Percentiles rank a stretch among this genome's conserved stretches.
Conservation (phyloP, 2,888 invertebrate genomes). For the Stegana nigrithorax region DNA sequence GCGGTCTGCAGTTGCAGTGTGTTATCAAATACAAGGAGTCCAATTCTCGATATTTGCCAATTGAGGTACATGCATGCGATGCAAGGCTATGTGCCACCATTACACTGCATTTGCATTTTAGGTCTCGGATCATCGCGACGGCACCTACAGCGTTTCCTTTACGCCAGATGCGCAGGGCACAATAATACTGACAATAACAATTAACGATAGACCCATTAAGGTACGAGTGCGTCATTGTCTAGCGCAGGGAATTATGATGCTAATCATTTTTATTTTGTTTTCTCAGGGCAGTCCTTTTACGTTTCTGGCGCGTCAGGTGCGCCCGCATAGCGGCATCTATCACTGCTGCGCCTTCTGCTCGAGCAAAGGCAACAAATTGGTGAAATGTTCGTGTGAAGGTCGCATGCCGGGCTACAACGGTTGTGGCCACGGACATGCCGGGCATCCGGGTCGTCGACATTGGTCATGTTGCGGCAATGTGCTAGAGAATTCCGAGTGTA, state of each 20-base stretch:
- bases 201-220: conserved; percentile 77
- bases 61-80: conserved; percentile 71
- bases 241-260: too few species aligned
- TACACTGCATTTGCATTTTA: conserved; percentile 56
- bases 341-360: conserved; percentile 88
- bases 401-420: conserved; percentile 82
- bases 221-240: too few species aligned
- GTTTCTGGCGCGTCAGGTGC: conserved; percentile 74
- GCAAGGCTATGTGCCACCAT: too few species aligned
- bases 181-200: conserved; percentile 73
- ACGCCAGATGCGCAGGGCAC: conserved; percentile 76
- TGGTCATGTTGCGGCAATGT: conserved; percentile 86
- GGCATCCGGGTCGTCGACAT: conserved; percentile 83
- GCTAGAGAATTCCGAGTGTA: conserved; percentile 74
- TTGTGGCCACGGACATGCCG: conserved; percentile 84
- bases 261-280: too few species aligned
- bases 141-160: conserved; percentile 74
- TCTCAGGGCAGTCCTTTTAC: conserved; percentile 77
- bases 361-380: conserved; percentile 78
- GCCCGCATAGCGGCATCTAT: conserved; percentile 78
- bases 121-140: conserved; percentile 75
- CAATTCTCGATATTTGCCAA: conserved; percentile 67
- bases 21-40: conserved; percentile 72
- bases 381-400: conserved; percentile 78
- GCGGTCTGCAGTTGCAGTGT: conserved; percentile 74